Conservation (phyloP, 2,113 vertebrate genomes). For the Pterocles burchelli region DNA sequence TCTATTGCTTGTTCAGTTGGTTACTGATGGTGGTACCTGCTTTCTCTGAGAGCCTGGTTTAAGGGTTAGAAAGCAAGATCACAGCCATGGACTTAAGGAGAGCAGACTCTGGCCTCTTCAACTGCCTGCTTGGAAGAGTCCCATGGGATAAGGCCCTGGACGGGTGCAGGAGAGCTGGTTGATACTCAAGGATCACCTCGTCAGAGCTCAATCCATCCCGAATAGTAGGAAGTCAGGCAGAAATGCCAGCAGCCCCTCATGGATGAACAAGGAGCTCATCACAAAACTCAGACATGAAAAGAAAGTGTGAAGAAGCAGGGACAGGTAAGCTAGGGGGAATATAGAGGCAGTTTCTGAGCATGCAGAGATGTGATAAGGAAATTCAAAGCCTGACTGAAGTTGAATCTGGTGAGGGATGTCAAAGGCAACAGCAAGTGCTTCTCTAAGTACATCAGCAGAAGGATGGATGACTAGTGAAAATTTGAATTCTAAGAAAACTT, state of each 20-base stretch:
- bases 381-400: neutral
- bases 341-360: neutral
- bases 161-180: neutral
- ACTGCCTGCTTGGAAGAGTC: neutral
- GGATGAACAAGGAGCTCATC: neutral
- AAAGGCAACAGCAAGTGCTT: neutral
- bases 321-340: neutral
- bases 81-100: neutral
- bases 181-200: neutral
- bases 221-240: neutral
- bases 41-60: neutral
- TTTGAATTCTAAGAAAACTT: neutral
- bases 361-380: neutral
- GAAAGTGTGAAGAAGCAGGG: neutral
- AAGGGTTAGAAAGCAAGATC: neutral
- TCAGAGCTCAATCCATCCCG: neutral
- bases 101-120: neutral
- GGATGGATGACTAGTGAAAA: neutral
- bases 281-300: neutral
- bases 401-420: neutral
- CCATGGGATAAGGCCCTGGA: neutral
- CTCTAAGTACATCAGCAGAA: neutral
- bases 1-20: neutral
- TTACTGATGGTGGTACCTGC: neutral
- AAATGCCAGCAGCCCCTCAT: neutral